Base-by-base conservation (phyloP, 2,888 invertebrate genomes). In the Nemapogon koenigi region DNA sequence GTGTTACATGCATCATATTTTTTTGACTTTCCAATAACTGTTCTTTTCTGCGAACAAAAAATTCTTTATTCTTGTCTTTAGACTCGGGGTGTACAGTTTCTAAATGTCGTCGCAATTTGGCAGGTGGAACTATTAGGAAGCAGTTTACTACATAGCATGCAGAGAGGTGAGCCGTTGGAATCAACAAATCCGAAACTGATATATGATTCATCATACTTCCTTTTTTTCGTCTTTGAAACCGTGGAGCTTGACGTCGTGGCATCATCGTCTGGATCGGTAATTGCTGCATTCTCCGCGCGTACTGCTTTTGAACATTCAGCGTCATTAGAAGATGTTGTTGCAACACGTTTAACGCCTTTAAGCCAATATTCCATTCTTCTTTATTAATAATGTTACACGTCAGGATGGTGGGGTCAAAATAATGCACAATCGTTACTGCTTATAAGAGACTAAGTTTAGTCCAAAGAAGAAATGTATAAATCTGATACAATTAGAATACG, bases 111-210 rank as follows among this genome's bases (percentile, higher is more conserved):
- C 45, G 43, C 46, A 49, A 46, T 40, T 46, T 47, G 44, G 45
- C 46, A 48, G 45, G 44, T 46, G 44, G 45, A 45, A 46, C 44
- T 48, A 45, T 46, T 46, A 48, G 46, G 45, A 45, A 48, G 44
- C 44, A 46, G 46, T 40, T 43, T 43, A 29, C 29, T 40, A 28
- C 29, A 36, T 16, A 27, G 16, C 37, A 37, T 31, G 36, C 43
- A 43, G 39, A 41, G 40, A 41, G 48, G 44, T 48, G 45, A 48
- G 45, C 46, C 45, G 46, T 43, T 48, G 44, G 46, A 48, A 46
- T 45, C 45, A 46, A 48, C 45, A 49, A 48, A 47, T 49, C 44
- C 47, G 47, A 49, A 46, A 49, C 46, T 45, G 45, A 49, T 46
- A 46, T 44, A 46, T 22, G 33, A 46, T 43, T 45, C 43, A 47